Evolutionary conservation across 2,797 vertebrate genomes (phyloP).

Genomic region (Merluccius polli): DNA sequence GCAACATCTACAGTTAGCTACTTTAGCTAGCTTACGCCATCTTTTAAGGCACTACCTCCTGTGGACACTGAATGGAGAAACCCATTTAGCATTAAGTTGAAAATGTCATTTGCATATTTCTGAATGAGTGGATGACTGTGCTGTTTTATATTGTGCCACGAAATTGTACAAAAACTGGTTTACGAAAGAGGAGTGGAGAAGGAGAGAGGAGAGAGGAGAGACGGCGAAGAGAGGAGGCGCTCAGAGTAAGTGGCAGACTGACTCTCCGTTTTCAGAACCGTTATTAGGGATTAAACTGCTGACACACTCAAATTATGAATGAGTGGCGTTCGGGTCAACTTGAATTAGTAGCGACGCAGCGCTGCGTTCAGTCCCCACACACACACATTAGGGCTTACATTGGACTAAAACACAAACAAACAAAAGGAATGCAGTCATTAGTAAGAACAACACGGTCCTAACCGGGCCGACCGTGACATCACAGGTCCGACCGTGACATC

Average conservation of each 20-base stretch:
- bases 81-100: neutral
- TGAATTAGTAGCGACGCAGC: neutral
- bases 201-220: neutral
- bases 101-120: slow-evolving; percentile 7
- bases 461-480: neutral
- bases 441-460: neutral
- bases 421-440: neutral
- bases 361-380: neutral
- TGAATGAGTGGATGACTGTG: neutral
- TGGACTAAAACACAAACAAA: neutral
- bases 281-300: neutral
- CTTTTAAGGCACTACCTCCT: neutral
- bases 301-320: neutral
- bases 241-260: neutral
- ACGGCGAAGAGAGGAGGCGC: neutral
- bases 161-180: neutral
- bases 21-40: neutral
- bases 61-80: neutral
- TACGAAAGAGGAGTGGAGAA: neutral
- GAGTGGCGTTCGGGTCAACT: neutral
- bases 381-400: too few species aligned
- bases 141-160: neutral
- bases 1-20: neutral
- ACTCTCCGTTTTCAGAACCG: neutral
- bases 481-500: too few species aligned